Evolutionary conservation across 23 tunicate genomes (phyloP), one percentile per base, ranked within the genome.

Genomic region (Clavelina lepadiformis): DNA sequence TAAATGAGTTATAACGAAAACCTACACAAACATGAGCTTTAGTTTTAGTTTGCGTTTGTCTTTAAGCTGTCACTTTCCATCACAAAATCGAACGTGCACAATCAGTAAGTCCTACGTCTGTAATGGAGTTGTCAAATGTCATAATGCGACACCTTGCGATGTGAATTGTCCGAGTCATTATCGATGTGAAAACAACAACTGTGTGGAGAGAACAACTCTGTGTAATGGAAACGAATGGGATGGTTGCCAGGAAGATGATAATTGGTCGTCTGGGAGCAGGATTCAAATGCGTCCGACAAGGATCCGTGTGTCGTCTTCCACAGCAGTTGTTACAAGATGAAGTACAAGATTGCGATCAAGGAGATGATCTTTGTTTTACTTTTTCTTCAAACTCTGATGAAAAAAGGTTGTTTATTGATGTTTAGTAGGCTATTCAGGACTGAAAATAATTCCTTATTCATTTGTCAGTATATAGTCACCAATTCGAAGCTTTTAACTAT

Each of bases 241-340:
- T 28, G 68, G 68, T 35, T 63, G 68, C 25, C 50, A 3, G 5
- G 68, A 63, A 35, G 68, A 63, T 35, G 65, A 59, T 29, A 51
- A 23, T 22, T 76, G 65, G 65, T 25, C 23, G 11, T 33, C 38
- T n/a, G 84, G n/a, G 84, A 1, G 21, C 49, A 5, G 84, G 84
- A 32, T 78, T 78, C 61, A 68, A 78, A 58, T 78, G 84, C 30
- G 26, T 28, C 22, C 35, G 76, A n/a, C 58, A 68, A 0, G 84
- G 84, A 21, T 0, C 21, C 31, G 46, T 13, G 19, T 78, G 84
- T 44, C 36, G 61, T 0, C 55, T 78, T 32, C 84, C 84, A 3
- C 84, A 78, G 5, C 84, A 78, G 46, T 31, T 78, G 27, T 69
- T 78, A 28, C 49, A 30, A 31, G 84, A 78, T 44, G 75, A 78